phyloP scores from a whole-genome alignment of 2,113 vertebrate genomes.

The Eupsittula cactorum region DNA sequence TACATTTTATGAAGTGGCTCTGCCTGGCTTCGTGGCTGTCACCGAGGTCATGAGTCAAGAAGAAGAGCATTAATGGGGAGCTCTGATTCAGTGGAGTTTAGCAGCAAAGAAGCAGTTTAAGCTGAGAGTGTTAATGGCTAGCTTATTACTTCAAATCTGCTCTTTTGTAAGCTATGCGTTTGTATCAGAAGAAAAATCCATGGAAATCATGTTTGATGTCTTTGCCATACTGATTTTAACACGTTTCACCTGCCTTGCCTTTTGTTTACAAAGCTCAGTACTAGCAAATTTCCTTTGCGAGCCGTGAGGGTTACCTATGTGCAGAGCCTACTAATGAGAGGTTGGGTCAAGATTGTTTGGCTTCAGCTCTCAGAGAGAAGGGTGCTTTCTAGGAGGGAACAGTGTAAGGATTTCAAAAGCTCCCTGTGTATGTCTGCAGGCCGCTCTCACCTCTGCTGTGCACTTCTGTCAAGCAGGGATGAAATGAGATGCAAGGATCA shows the following conservation, averaged over 20 bases:
- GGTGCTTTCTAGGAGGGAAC: neutral
- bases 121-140: neutral
- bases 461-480: neutral
- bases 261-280: neutral
- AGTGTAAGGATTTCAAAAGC: neutral
- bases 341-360: neutral
- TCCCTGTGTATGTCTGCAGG: neutral
- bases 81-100: conserved; percentile 9
- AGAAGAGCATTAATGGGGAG: neutral
- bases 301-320: neutral
- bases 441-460: neutral
- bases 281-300: neutral
- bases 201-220: neutral
- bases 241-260: neutral
- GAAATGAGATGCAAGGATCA: neutral
- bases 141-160: neutral
- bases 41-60: neutral
- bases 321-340: neutral
- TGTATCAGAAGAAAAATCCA: neutral
- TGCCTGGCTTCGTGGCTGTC: conserved; percentile 9
- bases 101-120: neutral
- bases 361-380: neutral
- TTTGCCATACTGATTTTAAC: neutral
- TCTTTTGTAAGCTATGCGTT: neutral
- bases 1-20: conserved; percentile 28